These are phyloP conservation scores for Pampusana beccarii DNA, from an alignment of 2,113 vertebrate species.

Conservation along the genomic window DNA sequence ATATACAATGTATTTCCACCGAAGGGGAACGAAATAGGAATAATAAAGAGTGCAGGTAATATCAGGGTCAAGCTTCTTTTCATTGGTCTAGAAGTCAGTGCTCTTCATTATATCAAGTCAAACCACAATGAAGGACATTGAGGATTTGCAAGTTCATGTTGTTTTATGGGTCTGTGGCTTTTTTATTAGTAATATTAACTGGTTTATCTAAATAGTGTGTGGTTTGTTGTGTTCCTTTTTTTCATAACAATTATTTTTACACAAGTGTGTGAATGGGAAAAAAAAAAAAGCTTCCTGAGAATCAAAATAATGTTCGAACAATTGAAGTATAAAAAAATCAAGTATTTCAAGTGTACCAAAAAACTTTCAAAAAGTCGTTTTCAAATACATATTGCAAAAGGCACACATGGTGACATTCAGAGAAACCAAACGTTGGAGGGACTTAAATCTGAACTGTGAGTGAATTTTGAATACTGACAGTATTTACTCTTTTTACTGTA, in stretches of 20 bases:
- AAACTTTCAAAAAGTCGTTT: fast-evolving
- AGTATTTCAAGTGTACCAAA: neutral
- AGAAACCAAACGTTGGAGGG: neutral
- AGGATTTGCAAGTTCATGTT: neutral
- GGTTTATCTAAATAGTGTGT: neutral
- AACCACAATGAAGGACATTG: neutral
- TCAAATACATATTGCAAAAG: neutral
- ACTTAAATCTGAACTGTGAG: neutral
- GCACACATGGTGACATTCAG: neutral
- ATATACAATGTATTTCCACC: neutral
- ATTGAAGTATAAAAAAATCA: fast-evolving
- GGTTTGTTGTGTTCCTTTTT: neutral
- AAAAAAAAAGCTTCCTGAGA: neutral
- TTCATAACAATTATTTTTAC: neutral
- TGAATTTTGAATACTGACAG: neutral
- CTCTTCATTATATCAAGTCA: neutral
- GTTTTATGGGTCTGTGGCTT: neutral
- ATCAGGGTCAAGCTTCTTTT: neutral
- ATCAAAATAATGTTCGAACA: neutral
- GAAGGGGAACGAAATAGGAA: neutral
- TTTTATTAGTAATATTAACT: neutral
- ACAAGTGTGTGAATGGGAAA: neutral
- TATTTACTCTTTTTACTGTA: neutral
- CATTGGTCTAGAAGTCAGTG: neutral
- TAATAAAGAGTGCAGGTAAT: neutral